Evolutionary conservation across 1,140 invertebrate species (phyloP), one percentile per base, ranked within the genome.

Genomic region (Drosophila biarmipes): DNA sequence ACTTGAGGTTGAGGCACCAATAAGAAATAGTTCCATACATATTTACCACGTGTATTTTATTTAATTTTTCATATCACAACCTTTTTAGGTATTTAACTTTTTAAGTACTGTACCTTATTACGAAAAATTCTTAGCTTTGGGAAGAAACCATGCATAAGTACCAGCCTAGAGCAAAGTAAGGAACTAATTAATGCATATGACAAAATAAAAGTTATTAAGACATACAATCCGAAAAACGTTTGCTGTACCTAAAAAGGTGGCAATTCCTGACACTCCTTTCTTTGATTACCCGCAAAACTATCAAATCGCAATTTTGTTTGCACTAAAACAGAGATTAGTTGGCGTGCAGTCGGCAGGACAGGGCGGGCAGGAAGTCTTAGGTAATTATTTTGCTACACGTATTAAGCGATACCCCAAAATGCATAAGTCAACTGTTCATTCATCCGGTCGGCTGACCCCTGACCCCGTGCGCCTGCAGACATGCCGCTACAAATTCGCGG

Each of bases 401-500:
- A 62, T 62, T 62, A 62, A 21, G 58, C 34, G 42, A 45, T 35
- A 35, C 40, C 54, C 45, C 27, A 34, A 64, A 67, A 42, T 64
- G 59, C 63, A 68, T 15, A 69, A 69, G 63, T 73, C 61, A 46
- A 66, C 55, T 73, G 73, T 46, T 85, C 77, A 80, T 43, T 73
- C 77, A 69, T 45, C 46, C 59, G 38, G 49, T 17, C 63, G 63
- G 29, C 34, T 14, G 17, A 24, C 19, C n/a, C 14, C 19, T 24
- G 12, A 24, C n/a, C 46, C 42, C 52, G 31, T 56, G 54, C 52
- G 52, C 72, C 46, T 74, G 67, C 54, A 64, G 84, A 77, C 76
- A 85, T 85, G 51, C 72, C 73, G 52, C 51, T 68, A 80, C 58
- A 77, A 77, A 77, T 86, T 59, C 77, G 52, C 66, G 59, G 71